A percentile compares a stretch with the other conserved stretches of the same genome.
These are phyloP conservation scores for Tricholauxania praeusta DNA, from an alignment of 2,888 invertebrate genomes.

Conservation along the genomic window DNA sequence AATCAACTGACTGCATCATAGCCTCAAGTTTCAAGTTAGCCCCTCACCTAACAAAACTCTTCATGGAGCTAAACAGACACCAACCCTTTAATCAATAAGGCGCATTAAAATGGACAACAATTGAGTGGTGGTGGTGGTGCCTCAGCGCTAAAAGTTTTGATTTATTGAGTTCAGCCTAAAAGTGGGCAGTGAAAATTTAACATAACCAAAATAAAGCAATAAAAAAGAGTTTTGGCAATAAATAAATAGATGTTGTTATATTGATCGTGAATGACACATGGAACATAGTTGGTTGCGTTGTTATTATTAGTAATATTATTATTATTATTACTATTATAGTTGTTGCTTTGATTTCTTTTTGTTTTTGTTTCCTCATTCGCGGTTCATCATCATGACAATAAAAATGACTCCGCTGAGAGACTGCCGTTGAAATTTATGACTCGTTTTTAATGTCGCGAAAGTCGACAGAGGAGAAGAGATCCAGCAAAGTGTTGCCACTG, in stretches of 20 bases:
- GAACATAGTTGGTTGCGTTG: not conserved
- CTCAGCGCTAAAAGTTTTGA: no score
- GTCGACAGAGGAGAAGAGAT: not conserved
- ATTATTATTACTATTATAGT: slow-evolving; percentile 1
- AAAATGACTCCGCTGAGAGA: slow-evolving; percentile 16
- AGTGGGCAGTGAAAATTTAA: not conserved
- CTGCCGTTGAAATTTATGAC: slow-evolving; percentile 16
- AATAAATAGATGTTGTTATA: slow-evolving; percentile 19
- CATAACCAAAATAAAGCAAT: not conserved
- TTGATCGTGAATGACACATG: not conserved
- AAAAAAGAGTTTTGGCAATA: not conserved
- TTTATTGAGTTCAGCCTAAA: not conserved
- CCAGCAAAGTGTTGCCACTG: no score
- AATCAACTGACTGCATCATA: slow-evolving; percentile 14
- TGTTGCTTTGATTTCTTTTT: not conserved
- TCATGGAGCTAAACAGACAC: no score
- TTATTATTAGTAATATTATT: slow-evolving; percentile 4
- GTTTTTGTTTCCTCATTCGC: slow-evolving; percentile 7
- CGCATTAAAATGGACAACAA: not conserved
- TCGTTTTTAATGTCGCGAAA: slow-evolving; percentile 19
- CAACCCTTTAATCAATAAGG: not conserved
- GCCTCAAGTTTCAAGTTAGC: no score
- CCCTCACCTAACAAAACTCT: no score
- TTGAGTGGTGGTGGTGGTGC: not conserved
- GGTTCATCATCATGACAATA: slow-evolving; percentile 2